These are phyloP conservation scores for Contarinia nasturtii DNA, from an alignment of 1,140 invertebrate genomes.

Conservation along the genomic window DNA sequence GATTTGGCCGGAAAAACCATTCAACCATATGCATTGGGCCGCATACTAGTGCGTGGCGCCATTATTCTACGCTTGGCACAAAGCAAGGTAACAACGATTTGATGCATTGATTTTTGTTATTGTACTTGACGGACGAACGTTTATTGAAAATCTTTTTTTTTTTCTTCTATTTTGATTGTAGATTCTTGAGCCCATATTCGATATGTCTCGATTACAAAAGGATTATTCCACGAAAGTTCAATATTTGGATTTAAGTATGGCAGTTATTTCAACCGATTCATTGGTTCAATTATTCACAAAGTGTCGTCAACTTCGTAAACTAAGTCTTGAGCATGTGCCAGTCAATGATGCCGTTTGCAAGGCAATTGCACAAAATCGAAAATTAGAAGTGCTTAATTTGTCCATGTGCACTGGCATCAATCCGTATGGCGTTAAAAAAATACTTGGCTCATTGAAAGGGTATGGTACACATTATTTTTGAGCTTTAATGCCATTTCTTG, in stretches of 20 bases:
- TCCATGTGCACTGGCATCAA: slow-evolving; percentile 48
- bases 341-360: slow-evolving; percentile 39
- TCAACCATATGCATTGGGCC: slow-evolving; percentile 39
- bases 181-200: slow-evolving; percentile 32
- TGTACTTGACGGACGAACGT: neutral
- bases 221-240: slow-evolving; percentile 35
- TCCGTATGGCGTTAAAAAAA: slow-evolving; percentile 31
- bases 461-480: slow-evolving; percentile 25
- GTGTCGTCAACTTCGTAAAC: slow-evolving; percentile 53
- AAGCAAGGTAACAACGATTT: slow-evolving; percentile 33
- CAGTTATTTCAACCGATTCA: slow-evolving; percentile 34
- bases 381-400: slow-evolving; percentile 53
- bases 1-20: slow-evolving; percentile 55
- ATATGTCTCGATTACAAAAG: slow-evolving; percentile 8
- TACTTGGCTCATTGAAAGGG: slow-evolving; percentile 37
- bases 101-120: neutral
- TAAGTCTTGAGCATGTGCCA: slow-evolving; percentile 61
- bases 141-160: neutral
- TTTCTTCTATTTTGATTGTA: slow-evolving; percentile 10
- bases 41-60: slow-evolving; percentile 50
- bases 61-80: slow-evolving; percentile 55
- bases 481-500: slow-evolving; percentile 3
- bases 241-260: slow-evolving; percentile 71
- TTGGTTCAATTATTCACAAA: slow-evolving; percentile 40
- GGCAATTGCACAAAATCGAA: slow-evolving; percentile 41